These are phyloP conservation scores for Salvelinus namaycush DNA, from an alignment of 2,113 vertebrate species.

Conservation along the genomic window DNA sequence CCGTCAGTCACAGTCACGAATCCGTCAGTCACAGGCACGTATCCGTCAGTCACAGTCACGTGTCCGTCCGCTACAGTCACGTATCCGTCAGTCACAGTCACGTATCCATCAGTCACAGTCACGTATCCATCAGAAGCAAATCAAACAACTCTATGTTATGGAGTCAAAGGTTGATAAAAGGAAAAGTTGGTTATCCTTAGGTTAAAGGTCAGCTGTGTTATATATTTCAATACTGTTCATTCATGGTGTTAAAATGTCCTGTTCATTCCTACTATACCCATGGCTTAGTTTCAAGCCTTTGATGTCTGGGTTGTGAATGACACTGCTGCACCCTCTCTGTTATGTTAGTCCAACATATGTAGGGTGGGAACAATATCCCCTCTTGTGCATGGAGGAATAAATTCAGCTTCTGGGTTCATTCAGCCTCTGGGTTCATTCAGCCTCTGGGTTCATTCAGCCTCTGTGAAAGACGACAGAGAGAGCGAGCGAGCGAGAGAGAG, in stretches of 20 bases:
- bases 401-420: too few species aligned
- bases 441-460: slow-evolving; percentile 24
- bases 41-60: too few species aligned
- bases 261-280: neutral
- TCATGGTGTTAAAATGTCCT: neutral
- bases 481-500: neutral
- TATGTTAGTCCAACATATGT: slow-evolving; percentile 45
- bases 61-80: too few species aligned
- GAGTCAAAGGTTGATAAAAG: neutral
- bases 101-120: too few species aligned
- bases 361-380: slow-evolving; percentile 28
- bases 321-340: slow-evolving; percentile 33
- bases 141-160: too few species aligned
- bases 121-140: too few species aligned
- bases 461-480: slow-evolving; percentile 29
- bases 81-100: too few species aligned
- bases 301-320: slow-evolving; percentile 56
- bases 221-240: neutral
- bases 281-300: slow-evolving; percentile 37
- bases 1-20: too few species aligned
- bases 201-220: neutral
- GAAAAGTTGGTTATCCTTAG: neutral
- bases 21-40: too few species aligned
- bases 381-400: slow-evolving; percentile 34
- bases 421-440: too few species aligned